Conservation (phyloP, 2,888 invertebrate species). For the Pharmacophagus antenor region DNA sequence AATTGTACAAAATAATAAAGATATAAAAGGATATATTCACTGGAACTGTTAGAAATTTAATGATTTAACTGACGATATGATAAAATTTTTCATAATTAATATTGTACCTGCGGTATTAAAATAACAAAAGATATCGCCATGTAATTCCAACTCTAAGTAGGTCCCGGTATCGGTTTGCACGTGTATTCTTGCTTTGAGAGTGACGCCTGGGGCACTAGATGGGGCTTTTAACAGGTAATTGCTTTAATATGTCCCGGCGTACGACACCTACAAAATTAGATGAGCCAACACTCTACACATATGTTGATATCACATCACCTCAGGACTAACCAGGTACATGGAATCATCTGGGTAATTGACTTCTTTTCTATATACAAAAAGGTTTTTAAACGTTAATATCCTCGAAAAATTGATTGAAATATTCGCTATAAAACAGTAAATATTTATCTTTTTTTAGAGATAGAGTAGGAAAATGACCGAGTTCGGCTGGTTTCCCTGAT, state of each 20-base stretch:
- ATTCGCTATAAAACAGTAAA: no score
- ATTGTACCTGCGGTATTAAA: background rate
- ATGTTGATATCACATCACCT: slow-evolving; percentile 16
- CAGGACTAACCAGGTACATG: slow-evolving; percentile 18
- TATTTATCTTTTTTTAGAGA: no score
- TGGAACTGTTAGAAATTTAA: background rate
- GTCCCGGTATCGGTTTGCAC: slow-evolving; percentile 16
- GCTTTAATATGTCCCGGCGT: slow-evolving; percentile 67
- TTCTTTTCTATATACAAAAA: background rate
- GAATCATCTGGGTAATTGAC: background rate
- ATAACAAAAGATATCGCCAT: slow-evolving; percentile 5
- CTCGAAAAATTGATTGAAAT: no score
- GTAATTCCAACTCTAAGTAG: slow-evolving; percentile 10
- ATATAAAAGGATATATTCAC: background rate
- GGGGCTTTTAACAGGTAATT: slow-evolving; percentile 75
- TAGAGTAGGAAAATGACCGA: no score
- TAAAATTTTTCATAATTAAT: background rate
- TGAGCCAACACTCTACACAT: slow-evolving; percentile 31
- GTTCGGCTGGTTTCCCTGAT: no score
- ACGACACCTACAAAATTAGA: slow-evolving; percentile 67
- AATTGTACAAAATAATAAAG: no score
- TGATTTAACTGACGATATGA: background rate
- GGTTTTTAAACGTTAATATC: no score
- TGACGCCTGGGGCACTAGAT: slow-evolving; percentile 58
- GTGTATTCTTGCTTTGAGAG: slow-evolving; percentile 55